Evolutionary conservation across 2,113 vertebrate species (phyloP).

Genomic region (Lycaon pictus): DNA sequence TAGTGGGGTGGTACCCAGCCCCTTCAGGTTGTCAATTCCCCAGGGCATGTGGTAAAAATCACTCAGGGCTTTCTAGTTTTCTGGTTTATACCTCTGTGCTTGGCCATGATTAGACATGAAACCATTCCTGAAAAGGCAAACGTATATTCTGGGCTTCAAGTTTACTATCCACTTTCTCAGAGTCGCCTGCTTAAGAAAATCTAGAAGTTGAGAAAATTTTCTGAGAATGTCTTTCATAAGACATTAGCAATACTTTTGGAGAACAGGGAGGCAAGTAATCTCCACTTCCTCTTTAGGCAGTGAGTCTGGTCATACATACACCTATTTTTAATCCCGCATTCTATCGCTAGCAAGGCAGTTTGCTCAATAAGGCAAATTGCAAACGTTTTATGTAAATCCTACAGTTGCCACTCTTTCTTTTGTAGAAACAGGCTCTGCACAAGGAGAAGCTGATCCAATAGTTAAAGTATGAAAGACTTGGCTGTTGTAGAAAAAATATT

Average conservation of each 20-base stretch:
- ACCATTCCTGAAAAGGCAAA: constrained; percentile 13
- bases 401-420: constrained; percentile 44
- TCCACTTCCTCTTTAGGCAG: constrained; percentile 31
- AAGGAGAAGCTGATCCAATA: constrained; percentile 71
- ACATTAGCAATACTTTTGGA: not conserved
- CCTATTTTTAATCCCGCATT: constrained; percentile 48
- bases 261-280: not conserved
- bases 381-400: constrained; percentile 59
- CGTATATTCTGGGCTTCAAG: not conserved
- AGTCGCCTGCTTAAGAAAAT: not conserved
- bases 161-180: not conserved
- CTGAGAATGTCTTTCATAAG: not conserved
- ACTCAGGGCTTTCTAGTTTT: not conserved
- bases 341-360: constrained; percentile 12
- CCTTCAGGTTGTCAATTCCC: not conserved
- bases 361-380: constrained; percentile 53
- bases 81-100: not conserved
- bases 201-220: not conserved
- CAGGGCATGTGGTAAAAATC: not conserved
- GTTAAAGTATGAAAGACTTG: constrained; percentile 76
- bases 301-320: not conserved
- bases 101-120: not conserved
- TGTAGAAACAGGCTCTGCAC: constrained; percentile 30
- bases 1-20: not conserved
- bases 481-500: constrained; percentile 71